Evolutionary conservation across 1,140 invertebrate genomes (phyloP).

Genomic region (Zaprionus davidi): DNA sequence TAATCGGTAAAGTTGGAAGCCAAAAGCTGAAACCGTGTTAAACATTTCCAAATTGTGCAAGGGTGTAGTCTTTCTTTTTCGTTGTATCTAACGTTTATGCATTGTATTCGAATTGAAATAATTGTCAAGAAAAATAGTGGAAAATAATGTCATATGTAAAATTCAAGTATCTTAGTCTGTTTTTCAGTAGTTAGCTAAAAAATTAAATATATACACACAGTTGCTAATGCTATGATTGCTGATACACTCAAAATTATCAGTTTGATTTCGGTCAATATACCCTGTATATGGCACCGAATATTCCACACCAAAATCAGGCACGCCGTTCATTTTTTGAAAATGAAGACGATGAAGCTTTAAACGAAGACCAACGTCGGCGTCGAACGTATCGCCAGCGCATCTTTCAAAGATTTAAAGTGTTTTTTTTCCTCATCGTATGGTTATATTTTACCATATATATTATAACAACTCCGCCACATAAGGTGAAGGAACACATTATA

Average conservation of each 20-base stretch:
- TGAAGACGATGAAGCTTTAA: constrained; percentile 22
- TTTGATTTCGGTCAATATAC: not conserved
- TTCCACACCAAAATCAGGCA: constrained; percentile 14
- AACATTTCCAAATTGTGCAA: too few species aligned
- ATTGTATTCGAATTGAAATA: not conserved
- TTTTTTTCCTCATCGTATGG: constrained; percentile 12
- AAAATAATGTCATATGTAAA: not conserved
- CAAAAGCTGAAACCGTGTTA: too few species aligned
- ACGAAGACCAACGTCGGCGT: constrained; percentile 5
- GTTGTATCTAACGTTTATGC: not conserved
- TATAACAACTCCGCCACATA: constrained; percentile 1
- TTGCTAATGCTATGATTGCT: not conserved
- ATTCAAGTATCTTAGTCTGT: too few species aligned
- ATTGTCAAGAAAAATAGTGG: not conserved
- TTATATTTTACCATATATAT: constrained; percentile 22
- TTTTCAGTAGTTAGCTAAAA: too few species aligned
- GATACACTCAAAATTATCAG: not conserved
- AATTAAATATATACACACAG: too few species aligned
- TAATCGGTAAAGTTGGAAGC: too few species aligned
- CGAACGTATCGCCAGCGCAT: not conserved
- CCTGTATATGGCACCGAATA: constrained; percentile 16
- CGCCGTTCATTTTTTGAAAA: constrained; percentile 20
- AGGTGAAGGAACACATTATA: not conserved
- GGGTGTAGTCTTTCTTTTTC: not conserved
- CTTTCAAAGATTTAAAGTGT: constrained; percentile 1